Base-by-base conservation (phyloP, 2,797 vertebrate genomes). In the Coilia nasus region DNA sequence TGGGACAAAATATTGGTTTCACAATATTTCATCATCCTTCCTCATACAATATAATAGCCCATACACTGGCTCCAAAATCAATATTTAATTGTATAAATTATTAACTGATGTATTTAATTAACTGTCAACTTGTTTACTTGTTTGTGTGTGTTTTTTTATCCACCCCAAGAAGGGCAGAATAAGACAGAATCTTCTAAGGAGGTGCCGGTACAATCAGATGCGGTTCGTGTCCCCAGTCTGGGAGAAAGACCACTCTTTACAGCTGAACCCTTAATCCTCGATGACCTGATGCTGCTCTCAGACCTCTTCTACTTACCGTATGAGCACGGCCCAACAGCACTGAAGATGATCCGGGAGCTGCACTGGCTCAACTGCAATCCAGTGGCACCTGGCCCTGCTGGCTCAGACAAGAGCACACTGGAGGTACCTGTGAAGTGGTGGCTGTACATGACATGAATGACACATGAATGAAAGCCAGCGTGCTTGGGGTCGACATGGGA, bases 281-380 rank as follows among this genome's bases (percentile, higher is more conserved):
- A 97, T 5, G 98, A 99, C 90, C 94, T 99, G 87, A 96, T 94
- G 81, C 96, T 99, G 92, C 96, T 99, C 21, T 96, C 97, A 0
- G 97, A 99, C 84, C 96, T 99, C 0, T 99, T 99, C 92, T 99
- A 99, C 87, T 95, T 99, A 91, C 98, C 98, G 1, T 99, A 99
- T 9, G 97, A 99, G 85, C 95, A 99, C 9, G 98, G 98, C 44
- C 92, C 94, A 82, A 97, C 96, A 71, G 97, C 98, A 86, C 95
- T 95, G 35, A 93, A 92, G 90, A 99, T 99, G 98, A 93, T 99
- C 89, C 95, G 95, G 85, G 97, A 98, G 89, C 97, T 99, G 90
- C 96, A 99, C 90, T 99, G 98, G 98, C 97, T 99, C 82, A 96
- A 98, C 90, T 95, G 96, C 71, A 92, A 91, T 59, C 95, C 96